Evolutionary conservation across 1,140 invertebrate species (phyloP).

Genomic region (Platyscapa corneri): DNA sequence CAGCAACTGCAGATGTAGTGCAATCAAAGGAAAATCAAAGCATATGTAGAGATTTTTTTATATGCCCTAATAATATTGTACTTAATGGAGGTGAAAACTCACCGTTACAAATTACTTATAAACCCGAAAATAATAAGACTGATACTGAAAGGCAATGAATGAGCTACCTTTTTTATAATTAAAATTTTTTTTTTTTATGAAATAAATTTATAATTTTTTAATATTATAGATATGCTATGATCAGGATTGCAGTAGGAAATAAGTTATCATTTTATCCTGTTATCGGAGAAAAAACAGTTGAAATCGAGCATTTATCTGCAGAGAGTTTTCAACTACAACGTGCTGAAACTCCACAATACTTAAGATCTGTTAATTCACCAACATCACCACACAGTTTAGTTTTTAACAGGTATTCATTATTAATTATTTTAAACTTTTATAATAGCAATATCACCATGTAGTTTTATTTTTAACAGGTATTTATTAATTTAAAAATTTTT

Average conservation of each 20-base stretch:
- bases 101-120: conserved; percentile 61
- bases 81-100: conserved; percentile 59
- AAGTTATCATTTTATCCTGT: conserved; percentile 60
- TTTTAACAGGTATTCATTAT: conserved; percentile 62
- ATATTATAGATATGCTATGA: conserved; percentile 57
- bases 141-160: conserved; percentile 57
- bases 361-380: conserved; percentile 58
- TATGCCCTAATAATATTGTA: conserved; percentile 57
- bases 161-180: conserved; percentile 20
- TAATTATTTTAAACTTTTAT: background rate
- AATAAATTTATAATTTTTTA: background rate
- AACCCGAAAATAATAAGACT: conserved; percentile 55
- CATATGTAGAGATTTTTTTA: conserved; percentile 47
- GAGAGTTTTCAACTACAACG: conserved; percentile 55
- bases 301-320: conserved; percentile 54
- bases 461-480: no score
- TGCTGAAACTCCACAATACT: conserved; percentile 65
- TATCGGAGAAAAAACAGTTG: conserved; percentile 56
- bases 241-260: conserved; percentile 60
- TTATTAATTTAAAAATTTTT: no score
- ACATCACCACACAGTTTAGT: conserved; percentile 66
- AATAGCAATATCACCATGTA: background rate
- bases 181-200: background rate
- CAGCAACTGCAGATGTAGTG: conserved; percentile 45
- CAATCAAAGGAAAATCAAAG: conserved; percentile 49